A percentile compares a stretch with the other conserved stretches of the same genome.
Conservation (phyloP, 1,140 invertebrate genomes). For the Rhopalosiphum padi region DNA sequence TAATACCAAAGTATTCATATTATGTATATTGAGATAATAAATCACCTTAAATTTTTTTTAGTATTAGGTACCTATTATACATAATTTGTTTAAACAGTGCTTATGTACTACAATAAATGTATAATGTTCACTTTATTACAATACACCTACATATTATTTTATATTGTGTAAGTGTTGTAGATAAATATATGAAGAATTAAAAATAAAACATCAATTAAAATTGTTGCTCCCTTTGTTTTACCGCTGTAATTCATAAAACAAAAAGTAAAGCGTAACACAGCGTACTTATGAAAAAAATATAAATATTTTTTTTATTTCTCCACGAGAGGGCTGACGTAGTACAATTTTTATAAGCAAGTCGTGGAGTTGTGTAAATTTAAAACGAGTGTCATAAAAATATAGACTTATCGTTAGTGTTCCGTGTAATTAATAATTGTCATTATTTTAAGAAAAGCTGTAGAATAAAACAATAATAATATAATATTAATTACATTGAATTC, state of each 20-base stretch:
- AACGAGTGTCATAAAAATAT: background rate
- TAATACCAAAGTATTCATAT: too few relatives aligned
- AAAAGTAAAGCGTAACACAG: background rate
- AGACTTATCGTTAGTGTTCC: background rate
- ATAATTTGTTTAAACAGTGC: too few relatives aligned
- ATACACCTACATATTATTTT: background rate
- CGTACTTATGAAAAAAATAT: background rate
- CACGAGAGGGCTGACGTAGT: constrained; percentile 33
- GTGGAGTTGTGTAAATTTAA: background rate
- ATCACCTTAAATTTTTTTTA: too few relatives aligned
- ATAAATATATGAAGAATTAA: background rate
- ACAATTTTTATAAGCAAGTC: background rate
- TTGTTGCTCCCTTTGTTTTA: background rate
- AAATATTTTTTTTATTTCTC: background rate
- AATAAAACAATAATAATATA: constrained; percentile 1
- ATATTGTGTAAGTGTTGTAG: background rate
- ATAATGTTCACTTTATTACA: background rate
- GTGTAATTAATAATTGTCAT: background rate
- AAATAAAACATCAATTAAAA: background rate
- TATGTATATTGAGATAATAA: too few relatives aligned
- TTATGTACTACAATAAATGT: too few relatives aligned
- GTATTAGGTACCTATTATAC: too few relatives aligned
- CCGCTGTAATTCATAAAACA: background rate
- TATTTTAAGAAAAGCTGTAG: background rate
- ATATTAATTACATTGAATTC: background rate